These are phyloP conservation scores for Eudyptes chrysolophus DNA, from an alignment of 2,113 vertebrate species.

Conservation along the genomic window DNA sequence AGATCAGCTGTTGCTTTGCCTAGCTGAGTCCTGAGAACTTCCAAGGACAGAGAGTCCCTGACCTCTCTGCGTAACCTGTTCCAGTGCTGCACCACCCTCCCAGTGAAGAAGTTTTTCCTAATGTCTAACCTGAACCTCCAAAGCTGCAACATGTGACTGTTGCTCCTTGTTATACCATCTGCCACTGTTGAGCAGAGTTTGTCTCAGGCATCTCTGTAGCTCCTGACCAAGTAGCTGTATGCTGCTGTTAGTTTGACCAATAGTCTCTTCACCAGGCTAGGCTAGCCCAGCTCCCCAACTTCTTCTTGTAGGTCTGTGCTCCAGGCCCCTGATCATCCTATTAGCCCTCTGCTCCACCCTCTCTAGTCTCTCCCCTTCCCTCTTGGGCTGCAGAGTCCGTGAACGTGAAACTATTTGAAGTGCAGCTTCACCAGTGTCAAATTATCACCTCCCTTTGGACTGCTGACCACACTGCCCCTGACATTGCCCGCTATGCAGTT, in stretches of 20 bases:
- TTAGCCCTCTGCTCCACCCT: background rate
- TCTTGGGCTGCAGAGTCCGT: background rate
- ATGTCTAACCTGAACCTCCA: background rate
- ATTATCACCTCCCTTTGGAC: background rate
- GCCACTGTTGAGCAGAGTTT: background rate
- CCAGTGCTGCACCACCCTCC: background rate
- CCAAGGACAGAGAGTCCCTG: background rate
- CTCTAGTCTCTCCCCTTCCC: background rate
- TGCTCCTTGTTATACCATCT: background rate
- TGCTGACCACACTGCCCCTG: background rate
- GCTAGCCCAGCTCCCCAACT: background rate
- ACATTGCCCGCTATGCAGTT: rapidly evolving
- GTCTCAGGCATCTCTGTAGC: background rate
- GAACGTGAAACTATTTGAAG: background rate
- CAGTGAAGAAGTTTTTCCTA: background rate
- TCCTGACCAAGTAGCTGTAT: background rate
- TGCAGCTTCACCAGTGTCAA: background rate
- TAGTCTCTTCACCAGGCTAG: background rate
- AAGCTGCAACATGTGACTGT: background rate
- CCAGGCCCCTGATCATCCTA: background rate
- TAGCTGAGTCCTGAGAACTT: background rate
- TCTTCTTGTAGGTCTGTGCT: background rate
- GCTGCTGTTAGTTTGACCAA: background rate
- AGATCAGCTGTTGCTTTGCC: background rate
- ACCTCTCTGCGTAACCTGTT: background rate